Conservation (phyloP, 2,113 vertebrate species). For the Oreochromis spilurus region DNA sequence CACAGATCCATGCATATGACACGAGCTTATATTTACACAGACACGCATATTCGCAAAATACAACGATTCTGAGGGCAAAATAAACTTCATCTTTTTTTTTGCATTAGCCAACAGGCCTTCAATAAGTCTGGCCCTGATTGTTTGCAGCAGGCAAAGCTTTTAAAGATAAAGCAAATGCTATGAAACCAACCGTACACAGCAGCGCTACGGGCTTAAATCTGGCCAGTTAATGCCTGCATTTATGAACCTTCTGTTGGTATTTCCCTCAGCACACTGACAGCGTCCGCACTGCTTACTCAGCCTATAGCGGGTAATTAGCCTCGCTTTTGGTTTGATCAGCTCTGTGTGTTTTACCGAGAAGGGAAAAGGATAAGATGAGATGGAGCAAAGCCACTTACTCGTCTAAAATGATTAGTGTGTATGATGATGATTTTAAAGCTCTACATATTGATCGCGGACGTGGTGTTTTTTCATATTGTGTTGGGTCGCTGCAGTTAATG, state of each 20-base stretch:
- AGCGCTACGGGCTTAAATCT: slow-evolving; percentile 53
- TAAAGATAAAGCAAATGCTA: slow-evolving; percentile 48
- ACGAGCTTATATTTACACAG: not conserved
- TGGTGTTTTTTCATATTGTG: not conserved
- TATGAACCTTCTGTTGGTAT: slow-evolving; percentile 60
- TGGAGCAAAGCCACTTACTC: slow-evolving; percentile 14
- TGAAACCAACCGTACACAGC: slow-evolving; percentile 1
- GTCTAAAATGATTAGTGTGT: slow-evolving; percentile 11
- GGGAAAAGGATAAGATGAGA: slow-evolving; percentile 14
- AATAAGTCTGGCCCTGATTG: slow-evolving; percentile 25
- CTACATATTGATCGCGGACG: slow-evolving; percentile 29
- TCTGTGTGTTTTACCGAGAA: not conserved
- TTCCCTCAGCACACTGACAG: slow-evolving; percentile 47
- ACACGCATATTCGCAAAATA: not conserved
- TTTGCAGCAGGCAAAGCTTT: slow-evolving; percentile 30
- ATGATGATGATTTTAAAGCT: slow-evolving; percentile 20
- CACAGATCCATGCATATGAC: not conserved
- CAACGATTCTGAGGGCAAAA: not conserved
- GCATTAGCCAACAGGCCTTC: not conserved
- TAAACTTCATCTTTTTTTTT: not conserved
- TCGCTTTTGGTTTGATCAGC: slow-evolving; percentile 41
- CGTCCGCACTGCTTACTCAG: slow-evolving; percentile 59
- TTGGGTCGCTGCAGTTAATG: not conserved
- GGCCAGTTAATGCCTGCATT: slow-evolving; percentile 52
- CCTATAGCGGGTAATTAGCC: slow-evolving; percentile 54